Conservation (phyloP, 2,888 invertebrate genomes). For the Chloromyia formosa region DNA sequence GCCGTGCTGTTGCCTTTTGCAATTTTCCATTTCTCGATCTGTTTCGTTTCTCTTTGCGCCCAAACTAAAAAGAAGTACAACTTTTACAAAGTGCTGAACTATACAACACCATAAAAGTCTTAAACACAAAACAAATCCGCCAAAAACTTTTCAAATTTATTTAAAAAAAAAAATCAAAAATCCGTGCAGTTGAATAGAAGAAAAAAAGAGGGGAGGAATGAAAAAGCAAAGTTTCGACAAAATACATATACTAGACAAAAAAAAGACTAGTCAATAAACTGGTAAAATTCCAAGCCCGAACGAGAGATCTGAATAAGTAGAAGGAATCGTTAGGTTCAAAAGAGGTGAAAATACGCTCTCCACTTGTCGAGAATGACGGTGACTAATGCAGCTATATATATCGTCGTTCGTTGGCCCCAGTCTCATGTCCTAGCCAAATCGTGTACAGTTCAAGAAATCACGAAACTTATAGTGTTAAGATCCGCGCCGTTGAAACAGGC, state of each 20-base stretch:
- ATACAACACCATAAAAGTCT: slow-evolving; percentile 39
- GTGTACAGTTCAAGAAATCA: not conserved
- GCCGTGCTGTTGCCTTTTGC: slow-evolving; percentile 10
- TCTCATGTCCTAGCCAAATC: not conserved
- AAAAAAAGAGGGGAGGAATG: not conserved
- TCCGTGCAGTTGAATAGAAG: too few relatives aligned
- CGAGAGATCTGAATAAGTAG: not conserved
- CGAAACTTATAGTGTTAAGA: not conserved
- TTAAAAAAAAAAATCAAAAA: slow-evolving; percentile 5
- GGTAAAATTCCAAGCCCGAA: not conserved
- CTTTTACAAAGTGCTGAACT: slow-evolving; percentile 40
- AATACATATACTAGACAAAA: too few relatives aligned
- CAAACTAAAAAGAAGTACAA: slow-evolving; percentile 27
- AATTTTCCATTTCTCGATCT: not conserved
- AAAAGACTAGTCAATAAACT: too few relatives aligned
- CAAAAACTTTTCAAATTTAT: slow-evolving; percentile 40
- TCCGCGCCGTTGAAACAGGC: not conserved
- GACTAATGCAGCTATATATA: slow-evolving; percentile 32
- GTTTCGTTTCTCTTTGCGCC: slow-evolving; percentile 8
- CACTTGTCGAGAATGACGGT: slow-evolving; percentile 1
- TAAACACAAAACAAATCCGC: slow-evolving; percentile 40
- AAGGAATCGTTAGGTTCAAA: not conserved
- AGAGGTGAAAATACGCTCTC: not conserved
- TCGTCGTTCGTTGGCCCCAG: not conserved
- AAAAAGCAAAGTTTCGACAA: not conserved